Conservation (phyloP, 2,888 invertebrate genomes). For the Amphipoea oculea region DNA sequence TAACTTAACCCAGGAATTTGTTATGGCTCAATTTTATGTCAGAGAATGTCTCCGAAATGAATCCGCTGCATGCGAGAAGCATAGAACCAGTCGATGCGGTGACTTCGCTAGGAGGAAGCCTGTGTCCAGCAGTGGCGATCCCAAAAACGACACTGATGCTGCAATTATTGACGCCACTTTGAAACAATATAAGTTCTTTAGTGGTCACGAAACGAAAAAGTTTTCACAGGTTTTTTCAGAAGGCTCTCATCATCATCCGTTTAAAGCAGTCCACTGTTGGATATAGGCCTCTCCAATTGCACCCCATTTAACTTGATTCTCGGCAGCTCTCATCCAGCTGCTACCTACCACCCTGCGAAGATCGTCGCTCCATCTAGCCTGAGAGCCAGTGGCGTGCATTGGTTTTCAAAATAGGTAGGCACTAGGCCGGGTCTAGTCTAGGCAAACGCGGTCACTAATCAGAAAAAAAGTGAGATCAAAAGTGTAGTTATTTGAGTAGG, state of each 20-base stretch:
- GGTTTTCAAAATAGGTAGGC: too few species aligned
- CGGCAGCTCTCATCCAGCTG: too few species aligned
- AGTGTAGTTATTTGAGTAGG: too few species aligned
- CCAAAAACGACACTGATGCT: not conserved
- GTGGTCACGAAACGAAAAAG: not conserved
- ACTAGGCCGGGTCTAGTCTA: too few species aligned
- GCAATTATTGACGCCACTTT: not conserved
- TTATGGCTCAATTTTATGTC: not conserved
- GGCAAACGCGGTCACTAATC: too few species aligned
- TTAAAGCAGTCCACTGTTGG: too few species aligned
- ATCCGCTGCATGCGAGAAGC: not conserved
- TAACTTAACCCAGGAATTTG: not conserved
- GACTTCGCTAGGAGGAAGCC: not conserved
- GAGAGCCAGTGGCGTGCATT: too few species aligned
- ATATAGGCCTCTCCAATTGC: too few species aligned
- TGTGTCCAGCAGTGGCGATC: not conserved
- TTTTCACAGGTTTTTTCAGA: not conserved
- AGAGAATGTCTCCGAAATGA: not conserved
- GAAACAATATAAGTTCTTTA: not conserved
- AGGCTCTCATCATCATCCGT: not conserved
- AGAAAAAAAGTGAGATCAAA: too few species aligned
- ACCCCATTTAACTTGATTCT: too few species aligned
- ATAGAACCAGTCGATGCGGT: not conserved
- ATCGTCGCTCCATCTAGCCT: too few species aligned
- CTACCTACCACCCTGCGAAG: too few species aligned